A percentile compares a stretch with the other conserved stretches of the same genome.
Evolutionary conservation across 2,888 invertebrate genomes (phyloP).

Genomic region (Andrena dorsata): DNA sequence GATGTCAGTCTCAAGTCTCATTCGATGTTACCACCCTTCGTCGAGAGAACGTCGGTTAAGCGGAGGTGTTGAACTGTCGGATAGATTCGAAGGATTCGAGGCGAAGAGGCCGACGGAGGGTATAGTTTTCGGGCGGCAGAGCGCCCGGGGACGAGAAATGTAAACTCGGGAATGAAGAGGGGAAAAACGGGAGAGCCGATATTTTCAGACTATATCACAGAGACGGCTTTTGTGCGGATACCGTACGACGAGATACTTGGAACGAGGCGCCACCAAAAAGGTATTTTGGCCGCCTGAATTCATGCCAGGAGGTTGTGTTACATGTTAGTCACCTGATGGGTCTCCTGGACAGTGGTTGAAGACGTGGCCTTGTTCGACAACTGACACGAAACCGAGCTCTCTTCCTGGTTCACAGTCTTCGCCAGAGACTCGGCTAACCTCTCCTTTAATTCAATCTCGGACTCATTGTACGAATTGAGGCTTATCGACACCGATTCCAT

Average conservation of each 20-base stretch:
- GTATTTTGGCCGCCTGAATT: slow-evolving; percentile 73
- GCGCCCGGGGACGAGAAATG: slow-evolving; percentile 23
- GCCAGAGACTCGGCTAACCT: slow-evolving; percentile 75
- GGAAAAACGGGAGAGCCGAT: slow-evolving; percentile 40
- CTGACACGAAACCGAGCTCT: slow-evolving; percentile 69
- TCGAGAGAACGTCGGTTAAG: slow-evolving; percentile 56
- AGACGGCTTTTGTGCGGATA: slow-evolving; percentile 73
- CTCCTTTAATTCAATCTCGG: slow-evolving; percentile 78
- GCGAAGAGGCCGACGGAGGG: neutral
- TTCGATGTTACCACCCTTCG: slow-evolving; percentile 62
- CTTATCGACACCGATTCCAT: slow-evolving; percentile 76
- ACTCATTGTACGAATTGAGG: slow-evolving; percentile 77
- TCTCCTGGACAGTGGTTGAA: slow-evolving; percentile 71
- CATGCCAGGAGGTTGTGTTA: slow-evolving; percentile 81
- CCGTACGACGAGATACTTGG: slow-evolving; percentile 76
- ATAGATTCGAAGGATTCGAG: slow-evolving; percentile 24
- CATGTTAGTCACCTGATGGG: slow-evolving; percentile 82
- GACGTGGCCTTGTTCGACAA: slow-evolving; percentile 71
- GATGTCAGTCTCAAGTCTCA: slow-evolving; percentile 62
- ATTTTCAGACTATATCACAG: slow-evolving; percentile 74
- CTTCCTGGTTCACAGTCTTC: slow-evolving; percentile 71
- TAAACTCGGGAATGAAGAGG: slow-evolving; percentile 8
- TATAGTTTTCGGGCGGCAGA: slow-evolving; percentile 32
- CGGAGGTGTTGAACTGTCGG: slow-evolving; percentile 26
- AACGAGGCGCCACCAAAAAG: slow-evolving; percentile 70